Evolutionary conservation across 1,140 invertebrate species (phyloP).

Genomic region (Hycleus phaleratus): DNA sequence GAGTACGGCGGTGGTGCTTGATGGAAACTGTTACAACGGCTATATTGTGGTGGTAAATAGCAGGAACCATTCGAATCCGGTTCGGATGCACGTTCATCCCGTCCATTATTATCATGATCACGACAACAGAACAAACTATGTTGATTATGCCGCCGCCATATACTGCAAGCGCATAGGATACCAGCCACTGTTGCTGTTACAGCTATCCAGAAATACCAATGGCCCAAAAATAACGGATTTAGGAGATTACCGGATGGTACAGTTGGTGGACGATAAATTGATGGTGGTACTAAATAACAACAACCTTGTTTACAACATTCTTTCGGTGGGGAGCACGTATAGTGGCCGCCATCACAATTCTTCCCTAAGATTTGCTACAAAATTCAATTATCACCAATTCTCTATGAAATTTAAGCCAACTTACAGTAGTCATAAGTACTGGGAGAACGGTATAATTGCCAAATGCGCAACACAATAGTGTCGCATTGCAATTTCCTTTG

Average conservation of each 20-base stretch:
- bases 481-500: slow-evolving; percentile 33
- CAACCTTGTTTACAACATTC: slow-evolving; percentile 66
- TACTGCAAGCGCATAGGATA: slow-evolving; percentile 57
- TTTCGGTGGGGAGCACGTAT: slow-evolving; percentile 56
- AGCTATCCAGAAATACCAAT: slow-evolving; percentile 49
- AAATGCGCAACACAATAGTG: slow-evolving; percentile 26
- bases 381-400: background rate
- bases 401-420: background rate
- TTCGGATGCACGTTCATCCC: slow-evolving; percentile 51
- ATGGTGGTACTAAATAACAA: slow-evolving; percentile 49
- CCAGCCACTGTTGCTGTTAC: slow-evolving; percentile 51
- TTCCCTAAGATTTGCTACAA: slow-evolving; percentile 30
- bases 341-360: slow-evolving; percentile 48
- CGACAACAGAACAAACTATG: slow-evolving; percentile 43
- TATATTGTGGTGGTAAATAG: slow-evolving; percentile 70
- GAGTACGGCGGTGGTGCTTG: slow-evolving; percentile 70
- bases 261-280: slow-evolving; percentile 43
- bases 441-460: slow-evolving; percentile 25
- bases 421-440: slow-evolving; percentile 35
- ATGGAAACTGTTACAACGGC: slow-evolving; percentile 67
- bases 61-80: slow-evolving; percentile 65
- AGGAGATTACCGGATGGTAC: slow-evolving; percentile 43
- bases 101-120: slow-evolving; percentile 25
- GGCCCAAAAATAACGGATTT: slow-evolving; percentile 46
- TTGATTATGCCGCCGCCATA: slow-evolving; percentile 49